Evolutionary conservation across 2,797 vertebrate species (phyloP).

Genomic region (Mormyrus hasselquistii): DNA sequence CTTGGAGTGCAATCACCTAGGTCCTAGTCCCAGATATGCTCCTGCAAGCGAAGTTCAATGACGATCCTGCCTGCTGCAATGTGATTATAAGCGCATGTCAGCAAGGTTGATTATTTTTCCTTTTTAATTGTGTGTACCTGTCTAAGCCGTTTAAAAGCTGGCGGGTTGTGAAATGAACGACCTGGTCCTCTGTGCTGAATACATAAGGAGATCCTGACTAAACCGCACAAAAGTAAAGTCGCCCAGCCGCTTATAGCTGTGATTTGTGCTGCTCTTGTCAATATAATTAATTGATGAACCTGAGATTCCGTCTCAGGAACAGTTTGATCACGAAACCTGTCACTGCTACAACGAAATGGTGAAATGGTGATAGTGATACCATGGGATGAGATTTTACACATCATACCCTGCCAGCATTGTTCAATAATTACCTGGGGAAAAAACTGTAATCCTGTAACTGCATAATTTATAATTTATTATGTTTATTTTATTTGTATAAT

Average conservation of each 20-base stretch:
- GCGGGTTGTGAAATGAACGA: slow-evolving; percentile 5
- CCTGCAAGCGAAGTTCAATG: neutral
- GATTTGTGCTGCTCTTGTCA: neutral
- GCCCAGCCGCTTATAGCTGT: neutral
- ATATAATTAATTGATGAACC: slow-evolving; percentile 2
- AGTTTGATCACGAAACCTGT: neutral
- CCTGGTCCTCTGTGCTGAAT: neutral
- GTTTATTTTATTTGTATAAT: neutral
- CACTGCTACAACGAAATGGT: neutral
- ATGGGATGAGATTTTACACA: neutral
- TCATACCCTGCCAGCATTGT: neutral
- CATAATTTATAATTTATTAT: neutral
- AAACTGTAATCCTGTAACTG: neutral
- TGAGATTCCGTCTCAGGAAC: too few relatives aligned
- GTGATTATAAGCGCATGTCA: neutral
- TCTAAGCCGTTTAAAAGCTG: slow-evolving; percentile 1
- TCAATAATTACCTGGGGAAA: neutral
- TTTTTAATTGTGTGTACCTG: neutral
- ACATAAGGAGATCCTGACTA: neutral
- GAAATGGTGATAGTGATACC: neutral
- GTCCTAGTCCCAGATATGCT: neutral
- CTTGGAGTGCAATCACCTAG: neutral
- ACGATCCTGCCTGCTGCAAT: neutral
- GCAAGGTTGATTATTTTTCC: slow-evolving; percentile 1
- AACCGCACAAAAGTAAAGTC: neutral